Base-by-base conservation (phyloP, 2,113 vertebrate species). In the Notothenia rossii region DNA sequence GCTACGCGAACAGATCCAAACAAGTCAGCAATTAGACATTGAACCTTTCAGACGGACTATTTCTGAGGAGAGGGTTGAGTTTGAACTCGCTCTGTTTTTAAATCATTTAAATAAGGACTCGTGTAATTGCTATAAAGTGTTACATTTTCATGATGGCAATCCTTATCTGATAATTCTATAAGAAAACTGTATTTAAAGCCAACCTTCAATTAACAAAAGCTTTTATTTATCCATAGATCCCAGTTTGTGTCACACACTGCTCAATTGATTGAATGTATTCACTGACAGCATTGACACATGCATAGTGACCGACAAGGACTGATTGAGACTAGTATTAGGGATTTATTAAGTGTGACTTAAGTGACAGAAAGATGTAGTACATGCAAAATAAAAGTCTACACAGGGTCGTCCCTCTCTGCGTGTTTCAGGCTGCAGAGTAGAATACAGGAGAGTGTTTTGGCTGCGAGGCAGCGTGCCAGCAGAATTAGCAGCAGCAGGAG, bases 401-500 rank as follows among this genome's bases (percentile, higher is more conserved):
- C 59, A 65, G 68, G 53, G 68, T 22, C 45, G n/a, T 20, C 17
- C 22, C 43, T 25, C n/a, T 62, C 20, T 54, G n/a, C 10, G 20
- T 40, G 17, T 56, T 45, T 55, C 10, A 2, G 48, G 25, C 45
- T 40, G 69, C 61, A 40, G 25, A 46, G 55, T 0, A 63, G 72
- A 78, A 82, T 45, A 58, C 55, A 81, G 49, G 45, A 45, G 22
- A 49, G 72, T 67, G 59, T 87, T 85, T 66, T 69, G 72, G 81
- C 85, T 86, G 77, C 70, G 11, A 68, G 78, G 76, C 87, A 66
- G 69, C 50, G 53, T 66, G 85, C 83, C 81, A 85, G 64, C 40
- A 56, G 82, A 89, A 88, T 88, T 73, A 83, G 69, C 87, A 86
- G 86, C 78, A 75, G 75, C 72, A 77, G 75, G 59, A 84, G 56